Base-by-base conservation (phyloP, 2,113 vertebrate genomes). In the Petromus typicus region DNA sequence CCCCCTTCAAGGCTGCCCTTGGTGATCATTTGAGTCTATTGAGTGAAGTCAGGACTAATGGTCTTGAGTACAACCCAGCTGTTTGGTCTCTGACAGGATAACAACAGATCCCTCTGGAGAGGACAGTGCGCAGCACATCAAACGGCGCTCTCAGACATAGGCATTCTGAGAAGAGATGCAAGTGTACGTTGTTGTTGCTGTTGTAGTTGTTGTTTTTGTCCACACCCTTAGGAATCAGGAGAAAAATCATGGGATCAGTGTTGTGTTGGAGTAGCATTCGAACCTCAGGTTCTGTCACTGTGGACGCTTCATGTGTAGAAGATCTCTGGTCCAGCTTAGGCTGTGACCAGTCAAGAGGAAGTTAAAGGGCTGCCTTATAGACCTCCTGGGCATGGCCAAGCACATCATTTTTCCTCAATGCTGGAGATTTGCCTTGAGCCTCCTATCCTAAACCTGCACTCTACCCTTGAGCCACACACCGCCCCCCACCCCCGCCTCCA, bases 181-280 rank as follows among this genome's bases (percentile, higher is more conserved):
- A 96, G 22, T 10, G 22, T 73, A 30, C 30, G 61, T 54, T 40
- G 48, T 22, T 81, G 73, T 67, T 90, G 1, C 2, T 30, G 40
- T 71, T n/a, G n/a, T n/a, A n/a, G n/a, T n/a, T n/a, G n/a, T n/a
- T n/a, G n/a, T n/a, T n/a, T 91, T 57, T 6, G 59, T 82, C 76
- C 66, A 84, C 59, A 94, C 61, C 43, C 64, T 91, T 95, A 66
- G 94, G 87, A 92, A 22, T 89, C 84, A 93, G 54, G 57, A 97
- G 90, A 83, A 93, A 93, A 94, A 91, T 94, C 80, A 90, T 85
- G 71, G 0, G 16, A 85, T 96, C 51, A 20, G 9, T 14, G 3
- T 69, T 89, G 91, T 97, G 81, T 95, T 86, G 63, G 85, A 95
- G 96, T 67, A 94, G 56, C 81, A 88, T 88, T 91, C 90, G 91